Conservation (phyloP, 2,797 vertebrate species). For the Brotogeris chrysoptera region DNA sequence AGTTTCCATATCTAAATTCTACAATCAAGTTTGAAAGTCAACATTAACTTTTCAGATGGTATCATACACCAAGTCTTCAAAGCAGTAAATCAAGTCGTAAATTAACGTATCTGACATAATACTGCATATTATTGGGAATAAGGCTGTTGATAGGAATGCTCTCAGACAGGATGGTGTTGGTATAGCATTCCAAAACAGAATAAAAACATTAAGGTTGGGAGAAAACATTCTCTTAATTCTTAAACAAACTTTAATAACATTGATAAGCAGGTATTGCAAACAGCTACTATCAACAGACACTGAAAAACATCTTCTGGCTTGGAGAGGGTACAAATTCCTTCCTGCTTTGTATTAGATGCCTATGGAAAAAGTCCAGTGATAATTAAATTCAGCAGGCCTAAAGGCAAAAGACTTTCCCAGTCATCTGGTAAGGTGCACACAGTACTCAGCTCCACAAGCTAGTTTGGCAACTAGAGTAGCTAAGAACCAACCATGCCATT, state of each 20-base stretch:
- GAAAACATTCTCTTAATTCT: background rate
- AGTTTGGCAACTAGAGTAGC: background rate
- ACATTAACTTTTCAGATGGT: background rate
- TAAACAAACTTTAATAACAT: background rate
- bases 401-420: background rate
- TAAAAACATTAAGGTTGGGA: background rate
- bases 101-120: background rate
- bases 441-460: background rate
- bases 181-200: background rate
- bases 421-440: background rate
- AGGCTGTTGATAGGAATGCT: background rate
- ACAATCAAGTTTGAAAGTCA: background rate
- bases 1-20: background rate
- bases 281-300: background rate
- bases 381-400: background rate
- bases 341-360: background rate
- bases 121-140: background rate
- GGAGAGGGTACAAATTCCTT: background rate
- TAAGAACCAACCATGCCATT: background rate
- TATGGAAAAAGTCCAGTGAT: background rate
- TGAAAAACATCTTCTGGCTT: background rate
- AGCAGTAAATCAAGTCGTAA: background rate
- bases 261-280: background rate
- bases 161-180: background rate
- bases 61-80: background rate